Conservation (phyloP, 2,888 invertebrate species). For the Polydrusus cervinus region DNA sequence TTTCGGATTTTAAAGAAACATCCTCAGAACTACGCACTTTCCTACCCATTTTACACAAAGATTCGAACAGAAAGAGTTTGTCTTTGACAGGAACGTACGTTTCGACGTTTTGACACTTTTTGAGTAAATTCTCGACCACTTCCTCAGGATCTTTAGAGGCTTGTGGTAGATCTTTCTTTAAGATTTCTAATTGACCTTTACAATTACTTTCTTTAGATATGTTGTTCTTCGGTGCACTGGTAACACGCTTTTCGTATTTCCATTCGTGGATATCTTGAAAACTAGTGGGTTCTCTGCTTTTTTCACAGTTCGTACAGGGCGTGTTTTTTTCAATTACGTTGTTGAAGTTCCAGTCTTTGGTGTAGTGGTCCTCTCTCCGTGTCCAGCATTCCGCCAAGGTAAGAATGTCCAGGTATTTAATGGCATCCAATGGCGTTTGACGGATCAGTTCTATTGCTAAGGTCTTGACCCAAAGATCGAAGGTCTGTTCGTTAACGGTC, state of each 20-base stretch:
- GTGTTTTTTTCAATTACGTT: constrained; percentile 25
- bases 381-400: constrained; percentile 73
- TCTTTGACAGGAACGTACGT: constrained; percentile 82
- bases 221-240: not conserved
- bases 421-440: constrained; percentile 82
- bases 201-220: not conserved
- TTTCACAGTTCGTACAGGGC: constrained; percentile 48
- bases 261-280: not conserved
- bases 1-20: constrained; percentile 70
- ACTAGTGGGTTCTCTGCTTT: constrained; percentile 25
- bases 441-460: constrained; percentile 84
- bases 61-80: constrained; percentile 81
- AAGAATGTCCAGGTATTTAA: constrained; percentile 82
- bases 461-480: constrained; percentile 83
- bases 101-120: constrained; percentile 75
- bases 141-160: constrained; percentile 64
- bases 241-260: constrained; percentile 7
- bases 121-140: constrained; percentile 72
- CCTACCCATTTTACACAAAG: constrained; percentile 77
- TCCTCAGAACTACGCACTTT: constrained; percentile 80
- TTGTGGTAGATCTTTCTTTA: constrained; percentile 17
- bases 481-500: constrained; percentile 81
- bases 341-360: constrained; percentile 65
- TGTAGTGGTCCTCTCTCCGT: constrained; percentile 51
- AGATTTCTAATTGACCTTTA: constrained; percentile 20